Conservation (phyloP, 1,140 invertebrate genomes). For the Zaprionus africanus region DNA sequence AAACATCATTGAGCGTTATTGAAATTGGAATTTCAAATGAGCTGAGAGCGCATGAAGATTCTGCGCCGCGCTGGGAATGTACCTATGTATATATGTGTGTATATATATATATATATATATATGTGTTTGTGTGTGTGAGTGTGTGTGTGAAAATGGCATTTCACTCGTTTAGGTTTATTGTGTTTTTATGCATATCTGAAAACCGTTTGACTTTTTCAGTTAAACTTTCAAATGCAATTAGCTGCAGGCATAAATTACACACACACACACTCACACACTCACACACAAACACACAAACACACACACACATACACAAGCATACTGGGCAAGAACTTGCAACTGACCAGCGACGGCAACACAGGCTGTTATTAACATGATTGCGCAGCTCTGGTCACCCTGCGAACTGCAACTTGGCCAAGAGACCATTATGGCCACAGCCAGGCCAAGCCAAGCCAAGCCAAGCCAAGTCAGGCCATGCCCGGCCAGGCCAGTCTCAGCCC, state of each 20-base stretch:
- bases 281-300: constrained; percentile 1
- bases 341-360: constrained; percentile 36
- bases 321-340: constrained; percentile 33
- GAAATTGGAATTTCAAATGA: constrained; percentile 81
- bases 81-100: constrained; percentile 4
- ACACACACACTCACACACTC: constrained; percentile 23
- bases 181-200: constrained; percentile 68
- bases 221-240: constrained; percentile 82
- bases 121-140: neutral
- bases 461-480: neutral
- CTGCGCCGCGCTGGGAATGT: neutral
- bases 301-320: neutral
- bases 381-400: constrained; percentile 50
- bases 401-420: constrained; percentile 31
- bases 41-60: constrained; percentile 28
- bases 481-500: neutral
- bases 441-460: constrained; percentile 3
- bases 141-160: constrained; percentile 45
- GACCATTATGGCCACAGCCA: constrained; percentile 40
- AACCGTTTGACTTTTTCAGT: constrained; percentile 82
- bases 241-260: constrained; percentile 73
- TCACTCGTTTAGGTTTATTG: constrained; percentile 50
- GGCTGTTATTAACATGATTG: constrained; percentile 80
- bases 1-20: constrained; percentile 80
- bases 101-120: constrained; percentile 3